Evolutionary conservation across 1,140 invertebrate species (phyloP), one percentile per base, ranked within the genome.

Genomic region (Drosophila saltans): DNA sequence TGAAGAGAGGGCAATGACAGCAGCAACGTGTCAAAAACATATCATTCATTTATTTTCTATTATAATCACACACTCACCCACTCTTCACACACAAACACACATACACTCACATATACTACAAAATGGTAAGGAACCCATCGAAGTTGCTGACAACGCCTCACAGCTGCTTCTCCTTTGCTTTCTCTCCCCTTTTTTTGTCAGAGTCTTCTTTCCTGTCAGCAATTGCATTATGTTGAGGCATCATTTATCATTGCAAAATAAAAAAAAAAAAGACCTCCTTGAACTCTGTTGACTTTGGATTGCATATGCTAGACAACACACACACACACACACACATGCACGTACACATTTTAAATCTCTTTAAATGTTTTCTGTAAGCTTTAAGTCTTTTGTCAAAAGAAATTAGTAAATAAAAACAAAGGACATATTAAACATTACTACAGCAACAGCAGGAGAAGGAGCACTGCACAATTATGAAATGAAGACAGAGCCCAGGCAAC

Each of bases 31-130:
- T 91, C 89, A 91, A 78, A 91, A 91, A 89, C 83, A 91, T 81
- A 91, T 91, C 89, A 91, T 91, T 91, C 89, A 91, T 91, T 83
- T 91, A 91, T 91, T 91, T 91, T 91, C 89, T 91, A 91, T 91
- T 84, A 91, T 84, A 91, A 88, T 78, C 78, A 63, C 71, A 72
- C 57, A 73, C 48, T 55, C 55, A 59, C 56, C 66, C 16, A 65
- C 56, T 36, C 33, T 36, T 36, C 33, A 30, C 41, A 58, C 45
- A 62, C 59, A 66, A n/a, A 65, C 56, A 68, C 21, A 39, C 48
- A 57, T 28, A 41, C 9, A 9, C 61, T n/a, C 24, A n/a, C 26
- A 39, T 26, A 40, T 16, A n/a, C 30, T 40, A 8, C 16, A 11
- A 16, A 64, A 43, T 48, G 41, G 39, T 28, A 52, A 52, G 26